A percentile compares a stretch with the other conserved stretches of the same genome.
phyloP scores from a whole-genome alignment of 92 coral and sea anemone species.

The Parazoanthus swiftii region DNA sequence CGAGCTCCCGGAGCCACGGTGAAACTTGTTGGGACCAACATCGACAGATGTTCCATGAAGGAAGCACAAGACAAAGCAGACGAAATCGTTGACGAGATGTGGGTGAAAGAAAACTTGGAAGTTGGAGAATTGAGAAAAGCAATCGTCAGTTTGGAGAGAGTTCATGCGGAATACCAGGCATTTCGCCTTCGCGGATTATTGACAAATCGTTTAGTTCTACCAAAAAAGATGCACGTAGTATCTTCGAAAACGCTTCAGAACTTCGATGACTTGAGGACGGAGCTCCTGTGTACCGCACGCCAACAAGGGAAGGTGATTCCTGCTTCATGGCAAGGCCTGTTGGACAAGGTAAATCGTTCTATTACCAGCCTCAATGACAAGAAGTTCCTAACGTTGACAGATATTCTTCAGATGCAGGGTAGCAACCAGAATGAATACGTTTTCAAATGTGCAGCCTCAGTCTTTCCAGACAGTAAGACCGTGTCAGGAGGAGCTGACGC shows the following conservation, averaged over 20 bases:
- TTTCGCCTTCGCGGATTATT: constrained; percentile 22
- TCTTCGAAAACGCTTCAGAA: constrained; percentile 62
- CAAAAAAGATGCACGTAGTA: constrained; percentile 49
- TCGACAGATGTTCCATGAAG: constrained; percentile 33
- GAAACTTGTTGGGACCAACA: constrained; percentile 60
- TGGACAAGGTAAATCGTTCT: constrained; percentile 46
- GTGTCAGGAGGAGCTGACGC: not conserved
- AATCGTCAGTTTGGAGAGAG: not conserved
- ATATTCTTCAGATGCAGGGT: constrained; percentile 36
- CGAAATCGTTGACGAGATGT: not conserved
- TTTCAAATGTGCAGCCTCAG: not conserved
- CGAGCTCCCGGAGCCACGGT: constrained; percentile 64
- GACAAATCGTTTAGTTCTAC: constrained; percentile 42
- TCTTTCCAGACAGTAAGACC: not conserved
- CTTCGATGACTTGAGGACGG: constrained; percentile 34
- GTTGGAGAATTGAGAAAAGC: not conserved
- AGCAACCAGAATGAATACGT: not conserved
- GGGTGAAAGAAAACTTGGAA: constrained; percentile 17
- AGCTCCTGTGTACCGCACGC: constrained; percentile 48
- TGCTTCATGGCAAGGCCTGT: constrained; percentile 50
- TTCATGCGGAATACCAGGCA: not conserved
- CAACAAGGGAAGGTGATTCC: constrained; percentile 60
- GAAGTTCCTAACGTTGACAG: constrained; percentile 52
- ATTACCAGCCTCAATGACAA: constrained; percentile 27
- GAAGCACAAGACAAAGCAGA: not conserved